Evolutionary conservation across 2,888 invertebrate genomes (phyloP).

Genomic region (Drepana falcataria): DNA sequence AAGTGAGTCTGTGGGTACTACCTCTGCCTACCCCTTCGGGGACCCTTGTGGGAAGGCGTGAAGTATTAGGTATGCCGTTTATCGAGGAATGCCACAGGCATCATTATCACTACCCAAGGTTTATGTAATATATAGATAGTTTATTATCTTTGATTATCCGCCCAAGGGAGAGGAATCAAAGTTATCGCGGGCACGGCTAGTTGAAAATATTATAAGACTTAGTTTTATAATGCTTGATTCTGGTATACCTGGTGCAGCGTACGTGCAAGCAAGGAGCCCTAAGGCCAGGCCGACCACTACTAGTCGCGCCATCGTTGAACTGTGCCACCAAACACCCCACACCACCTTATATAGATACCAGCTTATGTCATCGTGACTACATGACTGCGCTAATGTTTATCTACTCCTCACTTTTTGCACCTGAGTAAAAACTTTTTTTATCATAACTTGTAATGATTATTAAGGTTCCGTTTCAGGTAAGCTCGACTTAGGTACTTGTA

Average conservation of each 20-base stretch:
- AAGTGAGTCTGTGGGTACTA: too few relatives aligned
- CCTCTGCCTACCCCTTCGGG: too few relatives aligned
- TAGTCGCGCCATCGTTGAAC: conserved; percentile 54
- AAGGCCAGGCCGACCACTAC: conserved; percentile 48
- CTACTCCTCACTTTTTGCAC: conserved; percentile 52
- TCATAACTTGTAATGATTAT: conserved; percentile 14
- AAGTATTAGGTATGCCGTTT: too few relatives aligned
- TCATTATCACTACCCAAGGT: too few relatives aligned
- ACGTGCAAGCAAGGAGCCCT: conserved; percentile 50
- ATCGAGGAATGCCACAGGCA: too few relatives aligned
- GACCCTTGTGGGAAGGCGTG: too few relatives aligned
- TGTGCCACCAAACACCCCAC: conserved; percentile 21
- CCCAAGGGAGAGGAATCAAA: too few relatives aligned
- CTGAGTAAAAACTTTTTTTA: conserved; percentile 23
- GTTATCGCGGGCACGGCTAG: too few relatives aligned
- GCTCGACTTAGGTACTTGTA: not conserved
- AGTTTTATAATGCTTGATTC: not conserved
- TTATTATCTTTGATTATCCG: too few relatives aligned
- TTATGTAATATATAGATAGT: too few relatives aligned
- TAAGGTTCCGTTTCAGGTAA: conserved; percentile 23
- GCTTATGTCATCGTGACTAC: conserved; percentile 48
- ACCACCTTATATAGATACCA: conserved; percentile 40
- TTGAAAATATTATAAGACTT: too few relatives aligned
- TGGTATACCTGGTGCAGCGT: conserved; percentile 55
- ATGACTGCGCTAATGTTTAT: conserved; percentile 38